Base-by-base conservation (phyloP, 53 echinoderm and acorn worm genomes). In the Patiria pectinifera region DNA sequence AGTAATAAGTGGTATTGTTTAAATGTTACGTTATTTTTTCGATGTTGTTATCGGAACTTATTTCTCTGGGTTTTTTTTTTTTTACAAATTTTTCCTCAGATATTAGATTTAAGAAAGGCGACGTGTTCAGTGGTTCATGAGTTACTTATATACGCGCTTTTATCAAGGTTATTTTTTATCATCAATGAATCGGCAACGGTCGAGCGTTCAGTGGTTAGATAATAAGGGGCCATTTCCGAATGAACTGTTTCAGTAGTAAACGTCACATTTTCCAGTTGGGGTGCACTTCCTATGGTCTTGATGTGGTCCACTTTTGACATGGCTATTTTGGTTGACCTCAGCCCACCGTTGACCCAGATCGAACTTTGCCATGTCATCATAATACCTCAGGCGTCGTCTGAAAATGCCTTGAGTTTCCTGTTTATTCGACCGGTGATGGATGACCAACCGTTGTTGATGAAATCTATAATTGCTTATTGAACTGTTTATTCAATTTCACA, bases 401-500 rank as follows among this genome's bases (percentile, higher is more conserved):
- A 46, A 7, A 4, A 10, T 74, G 26, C 26, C 43, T 43, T 24
- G 4, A 77, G 15, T 59, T 82, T 82, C 82, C 82, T 59, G 82
- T 82, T 82, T 82, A 82, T 59, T 14, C 6, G 59, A 58, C 24
- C 21, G 11, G 4, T 82, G 59, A 82, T 59, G 21, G 82, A 59
- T 53, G 74, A 24, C 22, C 74, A 74, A 74, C 9, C 13, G 9
- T 74, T 74, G 74, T 23, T 23, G 74, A 74, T 74, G n/a, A 70
- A 70, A 21, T 70, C 21, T 18, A 18, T 70, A 70, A 70, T 24
- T 74, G 23, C 23, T 74, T 24, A 74, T 74, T 24, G 24, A 23
- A 74, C 66, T 90, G 45, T 90, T 45, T 66, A 26, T 23, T 90
- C 77, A 18, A 66, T 45, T 78, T 11, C 6, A 62, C 81, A 90